Base-by-base conservation (phyloP, 64 coral and sea anemone species). In the Exaiptasia diaphana region DNA sequence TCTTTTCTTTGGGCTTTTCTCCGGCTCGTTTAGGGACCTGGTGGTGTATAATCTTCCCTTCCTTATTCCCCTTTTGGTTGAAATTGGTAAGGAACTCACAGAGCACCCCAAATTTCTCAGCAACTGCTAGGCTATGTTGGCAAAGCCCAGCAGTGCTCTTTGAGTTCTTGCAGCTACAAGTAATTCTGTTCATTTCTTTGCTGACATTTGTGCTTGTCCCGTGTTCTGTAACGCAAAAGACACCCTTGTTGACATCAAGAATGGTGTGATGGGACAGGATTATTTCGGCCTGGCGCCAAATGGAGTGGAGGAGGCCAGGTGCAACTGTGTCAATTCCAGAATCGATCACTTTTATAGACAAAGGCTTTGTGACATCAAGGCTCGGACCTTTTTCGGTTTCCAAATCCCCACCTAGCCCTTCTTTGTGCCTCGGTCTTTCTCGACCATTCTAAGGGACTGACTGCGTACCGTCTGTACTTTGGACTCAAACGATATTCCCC, bases 1-100 rank as follows among this genome's bases (percentile, higher is more conserved):
- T 89, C 52, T 81, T 81, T 73, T 81, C 67, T 34, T 68, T 74
- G 7, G 67, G 76, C 41, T 89, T 81, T 27, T 89, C 54, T 26
- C 68, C 77, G 30, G 68, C 77, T 45, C 86, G 71, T 60, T 81
- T 71, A n/a, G 86, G 86, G 20, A 71, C 46, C 31, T 81, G 65
- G 2, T 69, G 5, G 22, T 38, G 4, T 2, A 69, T 1, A 38
- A 69, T 69, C 15, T 15, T 69, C 28, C 33, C 33, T 11, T 5
- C 18, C 57, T 62, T 62, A 21, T 62, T 29, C 6, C 21, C 21
- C 57, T 29, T 62, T 62, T 10, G 8, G 4, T 69, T 69, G 2
- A 2, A 69, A 1, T 38, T 69, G 1, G 33, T 22, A 1, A 69
- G 65, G 18, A 15, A 69, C 20, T 2, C 38, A 38, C 32, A 4